These are phyloP conservation scores for Sebastolobus altivelis DNA, from an alignment of 2,797 vertebrate genomes.

Conservation along the genomic window DNA sequence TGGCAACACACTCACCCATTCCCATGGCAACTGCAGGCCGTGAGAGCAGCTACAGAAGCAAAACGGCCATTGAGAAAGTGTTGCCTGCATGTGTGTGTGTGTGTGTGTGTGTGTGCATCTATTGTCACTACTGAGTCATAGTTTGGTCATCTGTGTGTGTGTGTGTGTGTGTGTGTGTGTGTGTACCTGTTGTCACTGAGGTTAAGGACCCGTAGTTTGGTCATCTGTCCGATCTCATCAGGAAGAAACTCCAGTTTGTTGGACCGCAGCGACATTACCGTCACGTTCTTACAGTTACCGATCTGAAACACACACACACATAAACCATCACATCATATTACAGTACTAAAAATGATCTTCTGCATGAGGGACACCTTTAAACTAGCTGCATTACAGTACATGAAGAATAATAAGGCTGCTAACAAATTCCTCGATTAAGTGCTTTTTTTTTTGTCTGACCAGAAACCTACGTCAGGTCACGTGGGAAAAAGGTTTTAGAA, in stretches of 20 bases:
- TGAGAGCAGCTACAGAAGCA: slow-evolving; percentile 34
- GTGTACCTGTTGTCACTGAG: slow-evolving; percentile 97
- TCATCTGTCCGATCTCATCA: slow-evolving; percentile 99
- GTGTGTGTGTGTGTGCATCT: slow-evolving; percentile 11
- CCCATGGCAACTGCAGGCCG: slow-evolving; percentile 62
- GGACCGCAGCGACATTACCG: slow-evolving; percentile 97
- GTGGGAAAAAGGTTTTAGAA: too few relatives aligned
- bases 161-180: slow-evolving; percentile 44
- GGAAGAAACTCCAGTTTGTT: slow-evolving; percentile 99
- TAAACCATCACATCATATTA: slow-evolving; percentile 16
- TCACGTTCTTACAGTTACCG: slow-evolving; percentile 98
- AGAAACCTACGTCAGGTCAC: too few relatives aligned
- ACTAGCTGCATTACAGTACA: background rate
- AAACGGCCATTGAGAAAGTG: slow-evolving; percentile 68
- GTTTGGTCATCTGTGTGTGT: slow-evolving; percentile 23
- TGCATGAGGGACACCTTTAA: background rate
- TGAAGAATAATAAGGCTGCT: background rate
- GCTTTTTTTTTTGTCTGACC: background rate
- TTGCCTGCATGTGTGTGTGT: slow-evolving; percentile 6
- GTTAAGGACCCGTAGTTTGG: slow-evolving; percentile 96
- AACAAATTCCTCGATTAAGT: fast-evolving
- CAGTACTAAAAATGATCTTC: background rate
- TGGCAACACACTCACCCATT: slow-evolving; percentile 75
- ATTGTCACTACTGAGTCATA: slow-evolving; percentile 30
- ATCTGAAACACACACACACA: slow-evolving; percentile 84